Evolutionary conservation across 2,113 vertebrate genomes (phyloP).

Genomic region (Carettochelys insculpta): DNA sequence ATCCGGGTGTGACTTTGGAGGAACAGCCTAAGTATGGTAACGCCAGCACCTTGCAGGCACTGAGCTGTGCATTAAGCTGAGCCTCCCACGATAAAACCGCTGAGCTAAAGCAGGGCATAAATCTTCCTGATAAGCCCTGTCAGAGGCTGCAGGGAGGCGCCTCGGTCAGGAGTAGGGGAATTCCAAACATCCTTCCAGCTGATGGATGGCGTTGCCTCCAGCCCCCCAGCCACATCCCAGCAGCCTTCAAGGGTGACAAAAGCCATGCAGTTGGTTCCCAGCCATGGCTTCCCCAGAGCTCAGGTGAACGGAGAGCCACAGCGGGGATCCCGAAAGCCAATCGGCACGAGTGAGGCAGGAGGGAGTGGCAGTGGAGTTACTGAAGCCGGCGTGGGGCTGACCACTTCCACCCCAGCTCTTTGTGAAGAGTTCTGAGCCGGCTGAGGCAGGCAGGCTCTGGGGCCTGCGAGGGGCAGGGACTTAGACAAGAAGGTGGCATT

Average conservation of each 20-base stretch:
- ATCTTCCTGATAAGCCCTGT: not conserved
- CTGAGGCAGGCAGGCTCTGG: too few relatives aligned
- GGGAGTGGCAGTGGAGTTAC: not conserved
- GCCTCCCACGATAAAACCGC: not conserved
- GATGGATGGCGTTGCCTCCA: not conserved
- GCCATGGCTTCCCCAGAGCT: not conserved
- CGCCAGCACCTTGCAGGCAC: fast-evolving
- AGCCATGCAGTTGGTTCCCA: not conserved
- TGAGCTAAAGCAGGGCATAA: not conserved
- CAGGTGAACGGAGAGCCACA: not conserved
- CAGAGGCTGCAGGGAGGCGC: not conserved
- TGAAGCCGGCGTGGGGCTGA: not conserved
- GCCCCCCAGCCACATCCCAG: not conserved
- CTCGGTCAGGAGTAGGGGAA: not conserved
- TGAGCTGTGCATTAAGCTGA: not conserved
- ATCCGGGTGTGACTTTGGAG: not conserved
- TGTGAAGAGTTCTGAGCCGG: not conserved
- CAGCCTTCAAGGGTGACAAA: not conserved
- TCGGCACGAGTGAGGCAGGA: not conserved
- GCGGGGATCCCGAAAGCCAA: not conserved
- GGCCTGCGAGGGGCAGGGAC: too few relatives aligned
- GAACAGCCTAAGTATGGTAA: not conserved
- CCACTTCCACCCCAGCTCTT: too few relatives aligned
- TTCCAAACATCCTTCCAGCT: not conserved
- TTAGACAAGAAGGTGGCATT: not conserved